Conservation (phyloP, 2,113 vertebrate species). For the Amphilophus citrinellus region DNA sequence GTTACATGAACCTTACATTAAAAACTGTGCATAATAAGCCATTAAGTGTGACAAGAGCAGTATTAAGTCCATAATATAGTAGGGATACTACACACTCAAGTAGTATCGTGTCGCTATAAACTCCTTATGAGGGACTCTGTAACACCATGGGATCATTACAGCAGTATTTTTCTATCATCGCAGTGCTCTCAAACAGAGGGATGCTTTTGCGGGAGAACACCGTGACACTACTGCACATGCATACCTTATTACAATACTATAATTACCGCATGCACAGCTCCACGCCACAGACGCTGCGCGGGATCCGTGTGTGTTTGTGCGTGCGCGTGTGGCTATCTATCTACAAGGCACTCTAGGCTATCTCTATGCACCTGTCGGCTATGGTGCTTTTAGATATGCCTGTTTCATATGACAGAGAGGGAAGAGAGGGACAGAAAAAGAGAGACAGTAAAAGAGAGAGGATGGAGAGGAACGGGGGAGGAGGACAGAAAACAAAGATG, state of each 20-base stretch:
- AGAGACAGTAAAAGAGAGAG: constrained; percentile 29
- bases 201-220: constrained; percentile 15
- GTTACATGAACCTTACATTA: fast-evolving
- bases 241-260: constrained; percentile 66
- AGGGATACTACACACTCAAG: not conserved
- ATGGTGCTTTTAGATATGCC: constrained; percentile 56
- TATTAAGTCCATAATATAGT: not conserved
- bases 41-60: not conserved
- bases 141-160: not conserved
- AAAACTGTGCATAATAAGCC: not conserved
- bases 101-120: not conserved
- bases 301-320: constrained; percentile 22
- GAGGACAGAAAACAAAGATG: constrained; percentile 58
- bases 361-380: constrained; percentile 74
- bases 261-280: constrained; percentile 65
- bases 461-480: constrained; percentile 55
- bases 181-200: constrained; percentile 12
- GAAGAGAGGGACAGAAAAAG: constrained; percentile 27
- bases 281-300: constrained; percentile 47
- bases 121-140: not conserved
- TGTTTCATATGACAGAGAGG: constrained; percentile 51
- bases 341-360: constrained; percentile 40
- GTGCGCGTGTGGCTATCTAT: constrained; percentile 41
- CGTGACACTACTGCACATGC: constrained; percentile 37
- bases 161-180: not conserved